Evolutionary conservation across 2,888 invertebrate genomes (phyloP).

Genomic region (Platypus cylindrus): DNA sequence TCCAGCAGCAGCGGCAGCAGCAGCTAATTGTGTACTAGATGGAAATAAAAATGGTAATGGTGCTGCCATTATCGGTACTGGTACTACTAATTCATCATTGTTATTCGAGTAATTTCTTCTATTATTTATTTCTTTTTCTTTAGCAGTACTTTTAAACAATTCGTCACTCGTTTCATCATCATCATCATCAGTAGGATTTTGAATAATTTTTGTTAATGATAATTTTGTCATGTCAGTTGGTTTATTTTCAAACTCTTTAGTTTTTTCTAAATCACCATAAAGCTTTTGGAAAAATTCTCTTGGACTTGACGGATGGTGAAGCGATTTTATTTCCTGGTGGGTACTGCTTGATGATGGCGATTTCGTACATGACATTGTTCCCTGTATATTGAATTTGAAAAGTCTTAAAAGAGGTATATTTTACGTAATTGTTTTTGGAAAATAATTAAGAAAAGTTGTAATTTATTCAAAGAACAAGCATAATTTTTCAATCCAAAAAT

Average conservation of each 20-base stretch:
- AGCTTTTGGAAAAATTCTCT: conserved; percentile 68
- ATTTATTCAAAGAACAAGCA: no score
- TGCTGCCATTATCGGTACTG: conserved; percentile 30
- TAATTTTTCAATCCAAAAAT: no score
- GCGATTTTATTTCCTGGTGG: neutral
- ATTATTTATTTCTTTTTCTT: no score
- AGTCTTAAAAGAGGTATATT: no score
- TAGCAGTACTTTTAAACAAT: neutral
- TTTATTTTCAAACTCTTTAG: neutral
- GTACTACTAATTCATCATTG: conserved; percentile 24
- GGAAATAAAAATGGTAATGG: conserved; percentile 32
- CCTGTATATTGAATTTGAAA: no score
- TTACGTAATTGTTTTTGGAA: no score
- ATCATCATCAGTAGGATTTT: neutral
- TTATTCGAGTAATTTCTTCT: conserved; percentile 8
- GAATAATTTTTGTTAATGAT: neutral
- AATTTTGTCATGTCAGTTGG: neutral
- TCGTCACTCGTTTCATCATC: neutral
- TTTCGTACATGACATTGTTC: no score
- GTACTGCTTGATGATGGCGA: neutral
- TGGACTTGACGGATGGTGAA: conserved; percentile 54
- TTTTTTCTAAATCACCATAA: conserved; percentile 59
- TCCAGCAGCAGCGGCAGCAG: conserved; percentile 48
- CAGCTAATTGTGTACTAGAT: conserved; percentile 30
- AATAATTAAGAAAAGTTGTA: no score